Percentiles rank a stretch among this genome's conserved stretches.
phyloP scores from a whole-genome alignment of 2,888 invertebrate species.

The Cheilosia pagana region DNA sequence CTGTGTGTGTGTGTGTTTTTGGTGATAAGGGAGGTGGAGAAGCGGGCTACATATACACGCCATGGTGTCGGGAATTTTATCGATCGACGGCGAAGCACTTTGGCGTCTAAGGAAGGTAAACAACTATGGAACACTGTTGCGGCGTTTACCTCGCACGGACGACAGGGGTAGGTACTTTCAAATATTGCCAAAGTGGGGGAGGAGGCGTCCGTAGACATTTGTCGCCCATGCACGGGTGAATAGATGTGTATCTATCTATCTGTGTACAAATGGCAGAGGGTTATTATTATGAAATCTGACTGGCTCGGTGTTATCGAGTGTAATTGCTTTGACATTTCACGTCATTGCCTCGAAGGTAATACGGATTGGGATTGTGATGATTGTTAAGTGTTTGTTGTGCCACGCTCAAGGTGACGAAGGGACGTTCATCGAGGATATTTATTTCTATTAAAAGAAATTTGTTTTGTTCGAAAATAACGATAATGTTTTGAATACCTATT shows the following conservation, averaged over 20 bases:
- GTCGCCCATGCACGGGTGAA: conserved; percentile 58
- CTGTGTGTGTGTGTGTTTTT: conserved; percentile 1
- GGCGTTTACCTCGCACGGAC: background rate
- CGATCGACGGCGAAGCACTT: conserved; percentile 63
- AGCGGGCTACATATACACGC: conserved; percentile 5
- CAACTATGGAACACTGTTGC: conserved; percentile 55
- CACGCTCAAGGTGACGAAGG: conserved; percentile 38
- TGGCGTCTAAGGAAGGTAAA: conserved; percentile 56
- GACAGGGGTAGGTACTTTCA: background rate
- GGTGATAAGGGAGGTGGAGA: background rate
- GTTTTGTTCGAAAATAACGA: background rate
- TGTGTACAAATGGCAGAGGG: conserved; percentile 52
- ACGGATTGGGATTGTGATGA: conserved; percentile 62
- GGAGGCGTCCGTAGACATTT: conserved; percentile 62
- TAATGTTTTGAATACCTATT: conserved; percentile 10
- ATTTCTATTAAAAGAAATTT: background rate
- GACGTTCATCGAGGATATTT: background rate
- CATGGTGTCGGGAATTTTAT: conserved; percentile 67
- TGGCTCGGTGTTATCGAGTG: conserved; percentile 54
- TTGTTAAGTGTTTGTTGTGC: conserved; percentile 67
- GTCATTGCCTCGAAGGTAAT: conserved; percentile 63
- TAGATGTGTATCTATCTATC: conserved; percentile 42
- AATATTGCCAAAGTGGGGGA: conserved; percentile 22
- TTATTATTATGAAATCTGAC: conserved; percentile 71
- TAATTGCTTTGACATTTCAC: conserved; percentile 74